A percentile compares a stretch with the other conserved stretches of the same genome.
Evolutionary conservation across 2,797 vertebrate species (phyloP).

Genomic region (Linurgus olivaceus): DNA sequence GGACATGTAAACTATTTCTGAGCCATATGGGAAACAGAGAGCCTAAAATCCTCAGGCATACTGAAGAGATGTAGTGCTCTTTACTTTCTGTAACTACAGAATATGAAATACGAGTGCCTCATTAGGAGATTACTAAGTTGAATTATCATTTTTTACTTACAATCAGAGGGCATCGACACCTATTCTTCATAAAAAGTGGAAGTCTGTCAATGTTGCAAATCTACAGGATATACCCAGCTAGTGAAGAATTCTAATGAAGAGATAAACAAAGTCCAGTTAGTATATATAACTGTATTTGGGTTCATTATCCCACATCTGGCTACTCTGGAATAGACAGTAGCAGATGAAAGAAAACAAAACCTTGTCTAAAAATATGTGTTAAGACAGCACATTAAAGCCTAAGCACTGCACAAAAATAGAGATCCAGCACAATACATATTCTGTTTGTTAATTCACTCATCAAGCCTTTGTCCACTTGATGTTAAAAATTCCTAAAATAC

Average conservation of each 20-base stretch:
- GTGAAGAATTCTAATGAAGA: not conserved
- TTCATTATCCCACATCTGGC: not conserved
- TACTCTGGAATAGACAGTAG: not conserved
- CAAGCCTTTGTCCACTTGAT: not conserved
- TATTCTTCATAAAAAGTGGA: not conserved
- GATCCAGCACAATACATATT: not conserved
- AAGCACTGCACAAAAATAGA: not conserved
- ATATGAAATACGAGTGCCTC: not conserved
- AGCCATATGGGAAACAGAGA: not conserved
- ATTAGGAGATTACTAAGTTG: not conserved
- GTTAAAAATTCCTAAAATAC: conserved; percentile 14
- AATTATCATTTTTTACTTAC: not conserved
- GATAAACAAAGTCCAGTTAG: not conserved
- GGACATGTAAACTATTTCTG: not conserved
- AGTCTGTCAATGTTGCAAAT: not conserved
- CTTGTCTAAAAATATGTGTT: not conserved
- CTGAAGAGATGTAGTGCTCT: not conserved
- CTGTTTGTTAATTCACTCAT: not conserved
- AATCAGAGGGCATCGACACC: not conserved
- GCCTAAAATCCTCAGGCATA: not conserved
- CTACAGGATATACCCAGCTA: not conserved
- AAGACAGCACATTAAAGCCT: not conserved
- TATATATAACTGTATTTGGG: not conserved
- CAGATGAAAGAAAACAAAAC: not conserved
- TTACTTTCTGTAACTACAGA: not conserved